These are phyloP conservation scores for Corapipo altera DNA, from an alignment of 2,113 vertebrate genomes.

Conservation along the genomic window DNA sequence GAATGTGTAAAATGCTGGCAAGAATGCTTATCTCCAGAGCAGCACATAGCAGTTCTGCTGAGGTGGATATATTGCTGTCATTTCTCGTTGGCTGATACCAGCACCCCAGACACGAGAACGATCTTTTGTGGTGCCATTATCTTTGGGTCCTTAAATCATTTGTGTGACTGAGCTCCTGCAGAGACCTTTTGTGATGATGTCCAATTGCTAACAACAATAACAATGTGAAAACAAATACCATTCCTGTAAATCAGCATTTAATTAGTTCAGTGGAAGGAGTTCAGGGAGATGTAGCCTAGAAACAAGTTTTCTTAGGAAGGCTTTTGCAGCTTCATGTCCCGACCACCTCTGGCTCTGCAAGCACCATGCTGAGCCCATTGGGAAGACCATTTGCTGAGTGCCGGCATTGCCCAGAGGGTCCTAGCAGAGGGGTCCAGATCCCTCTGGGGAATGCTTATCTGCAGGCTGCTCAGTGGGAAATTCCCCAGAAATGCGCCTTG, in stretches of 20 bases:
- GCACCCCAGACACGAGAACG: background rate
- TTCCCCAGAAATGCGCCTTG: background rate
- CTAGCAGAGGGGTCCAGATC: background rate
- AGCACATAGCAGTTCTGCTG: background rate
- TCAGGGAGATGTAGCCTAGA: background rate
- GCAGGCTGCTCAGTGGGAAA: background rate
- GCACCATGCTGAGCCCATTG: rapidly evolving
- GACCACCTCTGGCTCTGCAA: background rate
- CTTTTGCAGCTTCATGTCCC: background rate
- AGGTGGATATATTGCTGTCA: conserved; percentile 4
- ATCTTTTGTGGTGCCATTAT: conserved; percentile 25
- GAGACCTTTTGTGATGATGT: background rate
- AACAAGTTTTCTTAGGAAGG: background rate
- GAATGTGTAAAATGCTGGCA: background rate
- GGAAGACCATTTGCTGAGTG: background rate
- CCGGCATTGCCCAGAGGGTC: background rate
- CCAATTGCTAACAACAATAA: background rate
- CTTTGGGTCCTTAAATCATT: conserved; percentile 2
- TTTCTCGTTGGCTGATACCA: rapidly evolving
- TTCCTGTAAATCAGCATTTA: conserved; percentile 31
- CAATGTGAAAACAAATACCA: background rate
- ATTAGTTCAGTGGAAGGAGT: conserved; percentile 4
- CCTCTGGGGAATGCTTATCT: rapidly evolving
- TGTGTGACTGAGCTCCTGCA: background rate
- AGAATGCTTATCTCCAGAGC: background rate